phyloP scores from a whole-genome alignment of 2,888 invertebrate species.

The Ichneumoninae sp. region DNA sequence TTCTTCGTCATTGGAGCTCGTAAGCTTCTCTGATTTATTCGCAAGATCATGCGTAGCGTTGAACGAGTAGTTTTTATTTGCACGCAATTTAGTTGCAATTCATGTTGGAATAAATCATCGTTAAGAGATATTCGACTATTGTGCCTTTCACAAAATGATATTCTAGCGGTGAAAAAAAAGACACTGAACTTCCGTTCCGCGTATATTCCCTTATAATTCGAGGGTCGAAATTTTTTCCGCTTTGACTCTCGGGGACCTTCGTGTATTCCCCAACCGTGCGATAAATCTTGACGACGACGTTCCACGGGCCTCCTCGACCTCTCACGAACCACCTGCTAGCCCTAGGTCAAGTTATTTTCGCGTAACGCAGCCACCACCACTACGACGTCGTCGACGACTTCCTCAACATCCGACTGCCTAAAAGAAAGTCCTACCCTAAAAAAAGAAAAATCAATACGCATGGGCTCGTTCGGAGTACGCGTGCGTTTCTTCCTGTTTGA shows the following conservation, averaged over 20 bases:
- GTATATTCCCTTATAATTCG: constrained; percentile 28
- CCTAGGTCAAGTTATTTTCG: constrained; percentile 65
- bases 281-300: constrained; percentile 63
- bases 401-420: constrained; percentile 63
- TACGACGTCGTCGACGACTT: constrained; percentile 45
- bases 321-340: constrained; percentile 45
- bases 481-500: constrained; percentile 4
- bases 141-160: background rate
- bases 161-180: background rate
- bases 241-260: constrained; percentile 32
- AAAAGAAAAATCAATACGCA: constrained; percentile 76
- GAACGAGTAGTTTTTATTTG: background rate
- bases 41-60: background rate
- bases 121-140: background rate
- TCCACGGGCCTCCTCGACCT: constrained; percentile 46
- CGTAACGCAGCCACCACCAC: constrained; percentile 45
- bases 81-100: background rate
- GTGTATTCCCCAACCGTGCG: constrained; percentile 58
- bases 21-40: background rate
- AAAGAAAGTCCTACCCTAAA: constrained; percentile 76
- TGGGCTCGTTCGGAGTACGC: constrained; percentile 16
- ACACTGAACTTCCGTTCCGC: background rate
- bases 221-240: constrained; percentile 38
- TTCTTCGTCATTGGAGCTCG: background rate
- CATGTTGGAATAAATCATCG: background rate